Evolutionary conservation across 2,888 invertebrate species (phyloP).

Genomic region (Hirudinaria manillensis): DNA sequence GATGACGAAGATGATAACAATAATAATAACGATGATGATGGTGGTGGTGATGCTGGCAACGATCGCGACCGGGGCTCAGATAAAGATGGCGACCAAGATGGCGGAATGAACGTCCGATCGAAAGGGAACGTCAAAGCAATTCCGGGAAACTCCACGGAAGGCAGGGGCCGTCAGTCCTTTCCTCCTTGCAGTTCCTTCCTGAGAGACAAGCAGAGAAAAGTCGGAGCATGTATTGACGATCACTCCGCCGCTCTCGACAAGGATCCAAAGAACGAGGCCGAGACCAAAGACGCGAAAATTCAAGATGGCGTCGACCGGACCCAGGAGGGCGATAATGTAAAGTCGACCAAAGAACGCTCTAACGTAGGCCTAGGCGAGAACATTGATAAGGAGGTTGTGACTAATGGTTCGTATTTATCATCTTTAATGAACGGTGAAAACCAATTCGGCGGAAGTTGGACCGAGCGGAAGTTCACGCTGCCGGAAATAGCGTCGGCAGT

Average conservation of each 20-base stretch:
- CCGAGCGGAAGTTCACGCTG: constrained; percentile 22
- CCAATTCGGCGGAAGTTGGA: constrained; percentile 16
- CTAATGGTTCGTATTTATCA: constrained; percentile 9
- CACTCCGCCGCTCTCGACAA: background rate
- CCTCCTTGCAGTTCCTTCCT: background rate
- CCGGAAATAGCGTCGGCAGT: constrained; percentile 29
- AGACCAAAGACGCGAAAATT: background rate
- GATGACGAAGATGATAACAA: background rate
- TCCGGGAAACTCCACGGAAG: background rate
- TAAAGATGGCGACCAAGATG: background rate
- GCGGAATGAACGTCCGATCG: background rate
- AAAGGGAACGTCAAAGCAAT: background rate
- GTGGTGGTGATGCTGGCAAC: background rate
- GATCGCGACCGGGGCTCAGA: background rate
- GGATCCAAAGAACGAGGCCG: background rate
- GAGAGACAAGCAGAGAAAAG: background rate
- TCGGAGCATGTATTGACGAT: background rate
- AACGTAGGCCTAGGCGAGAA: background rate
- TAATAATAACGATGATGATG: background rate
- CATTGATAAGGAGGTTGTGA: constrained; percentile 1
- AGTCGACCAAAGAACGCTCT: background rate
- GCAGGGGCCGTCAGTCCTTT: background rate
- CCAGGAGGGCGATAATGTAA: background rate
- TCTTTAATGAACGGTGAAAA: constrained; percentile 16
- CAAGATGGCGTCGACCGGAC: background rate